These are phyloP conservation scores for Pterostichus niger DNA, from an alignment of 2,888 invertebrate species.

Conservation along the genomic window DNA sequence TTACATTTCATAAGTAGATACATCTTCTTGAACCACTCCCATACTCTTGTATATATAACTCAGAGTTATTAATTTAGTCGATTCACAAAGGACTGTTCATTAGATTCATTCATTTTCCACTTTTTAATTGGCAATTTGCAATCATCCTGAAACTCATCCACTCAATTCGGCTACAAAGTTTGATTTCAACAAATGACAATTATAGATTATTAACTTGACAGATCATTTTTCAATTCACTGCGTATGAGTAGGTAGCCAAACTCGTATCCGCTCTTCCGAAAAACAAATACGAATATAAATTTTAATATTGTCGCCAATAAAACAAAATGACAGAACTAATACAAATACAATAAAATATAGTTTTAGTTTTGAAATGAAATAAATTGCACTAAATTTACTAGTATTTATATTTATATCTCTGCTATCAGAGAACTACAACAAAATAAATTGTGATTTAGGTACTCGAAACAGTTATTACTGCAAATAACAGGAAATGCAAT, in stretches of 20 bases:
- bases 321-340: not conserved
- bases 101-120: constrained; percentile 30
- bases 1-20: too few species aligned
- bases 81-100: constrained; percentile 15
- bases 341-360: not conserved
- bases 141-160: constrained; percentile 21
- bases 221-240: constrained; percentile 9
- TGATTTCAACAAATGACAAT: constrained; percentile 20
- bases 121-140: constrained; percentile 35
- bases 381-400: not conserved
- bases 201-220: constrained; percentile 24
- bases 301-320: constrained; percentile 3
- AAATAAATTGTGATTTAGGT: too few species aligned
- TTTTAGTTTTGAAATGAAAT: not conserved
- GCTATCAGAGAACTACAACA: not conserved
- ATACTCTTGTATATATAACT: too few species aligned
- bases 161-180: not conserved
- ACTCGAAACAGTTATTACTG: too few species aligned
- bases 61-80: not conserved
- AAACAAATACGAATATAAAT: constrained; percentile 19
- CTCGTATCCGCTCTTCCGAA: not conserved
- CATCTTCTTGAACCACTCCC: too few species aligned
- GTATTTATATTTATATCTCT: not conserved
- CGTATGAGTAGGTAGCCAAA: not conserved
- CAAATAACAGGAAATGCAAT: too few species aligned